Evolutionary conservation across 2,113 vertebrate species (phyloP), one percentile per base, ranked within the genome.

Genomic region (Labeo catla): DNA sequence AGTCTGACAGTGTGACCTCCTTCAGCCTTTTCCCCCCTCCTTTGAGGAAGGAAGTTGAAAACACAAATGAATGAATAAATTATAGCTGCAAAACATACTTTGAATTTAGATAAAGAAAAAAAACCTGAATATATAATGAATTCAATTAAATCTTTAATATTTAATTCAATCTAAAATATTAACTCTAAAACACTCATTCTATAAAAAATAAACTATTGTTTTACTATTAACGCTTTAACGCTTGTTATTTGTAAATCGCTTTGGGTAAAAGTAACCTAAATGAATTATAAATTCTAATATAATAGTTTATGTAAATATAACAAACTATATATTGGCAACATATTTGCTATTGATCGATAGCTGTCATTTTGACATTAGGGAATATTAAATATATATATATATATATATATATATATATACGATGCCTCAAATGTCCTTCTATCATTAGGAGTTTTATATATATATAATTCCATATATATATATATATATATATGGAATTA

Each of bases 11-110:
- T 43, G 34, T 72, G 28, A 34, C 81, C 81, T 39, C 65, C 47
- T 72, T 83, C 66, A 73, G 50, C 66, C 66, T 73, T 39, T 28
- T 39, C 39, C 5, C 49, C 81, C 23, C 23, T 82, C 13, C 10
- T 39, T 36, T 49, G 45, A 54, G 68, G 52, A 82, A 9, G 4
- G n/a, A 52, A n/a, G 15, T 39, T 54, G 70, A 8, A 81, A 66
- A 82, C 12, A 83, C 68, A 76, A 76, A 81, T 50, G n/a, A 80
- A 70, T 80, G 8, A 79, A 54, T 61, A 52, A 83, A 52, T 54
- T 21, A 83, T 70, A 83, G 47, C 81, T n/a, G 47, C 34, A 72
- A 65, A 79, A 54, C 50, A 70, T 43, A 68, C 49, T 45, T 28
- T 23, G 34, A 11, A 80, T 54, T 52, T 13, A 39, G 16, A 54